Evolutionary conservation across 2,888 invertebrate species (phyloP).

Genomic region (Candidula unifasciata): DNA sequence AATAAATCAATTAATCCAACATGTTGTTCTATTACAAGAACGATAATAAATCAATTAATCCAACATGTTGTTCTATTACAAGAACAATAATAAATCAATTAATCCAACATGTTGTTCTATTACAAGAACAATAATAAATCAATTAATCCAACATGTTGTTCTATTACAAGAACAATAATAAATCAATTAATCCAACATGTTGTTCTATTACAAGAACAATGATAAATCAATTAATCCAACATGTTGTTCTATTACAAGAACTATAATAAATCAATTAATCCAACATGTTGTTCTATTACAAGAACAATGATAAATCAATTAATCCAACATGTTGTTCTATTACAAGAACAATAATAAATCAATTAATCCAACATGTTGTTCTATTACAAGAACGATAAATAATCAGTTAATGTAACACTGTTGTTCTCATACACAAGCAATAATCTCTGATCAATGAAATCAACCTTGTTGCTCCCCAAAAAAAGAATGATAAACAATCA

Average conservation of each 20-base stretch:
- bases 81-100: not conserved
- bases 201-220: not conserved
- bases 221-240: not conserved
- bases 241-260: too few species aligned
- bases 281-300: too few species aligned
- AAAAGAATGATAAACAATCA: not conserved
- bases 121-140: not conserved
- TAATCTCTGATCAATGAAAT: too few species aligned
- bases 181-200: too few species aligned
- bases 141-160: too few species aligned
- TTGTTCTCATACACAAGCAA: too few species aligned
- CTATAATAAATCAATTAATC: not conserved
- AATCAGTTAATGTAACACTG: too few species aligned
- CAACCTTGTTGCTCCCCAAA: too few species aligned
- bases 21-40: not conserved
- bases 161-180: not conserved
- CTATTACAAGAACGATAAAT: not conserved
- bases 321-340: too few species aligned
- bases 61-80: not conserved
- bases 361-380: too few species aligned
- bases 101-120: too few species aligned
- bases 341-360: not conserved
- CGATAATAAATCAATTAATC: not conserved
- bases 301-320: not conserved
- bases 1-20: not conserved